These are phyloP conservation scores for Harpagifer antarcticus DNA, from an alignment of 2,797 vertebrate genomes.

Conservation along the genomic window DNA sequence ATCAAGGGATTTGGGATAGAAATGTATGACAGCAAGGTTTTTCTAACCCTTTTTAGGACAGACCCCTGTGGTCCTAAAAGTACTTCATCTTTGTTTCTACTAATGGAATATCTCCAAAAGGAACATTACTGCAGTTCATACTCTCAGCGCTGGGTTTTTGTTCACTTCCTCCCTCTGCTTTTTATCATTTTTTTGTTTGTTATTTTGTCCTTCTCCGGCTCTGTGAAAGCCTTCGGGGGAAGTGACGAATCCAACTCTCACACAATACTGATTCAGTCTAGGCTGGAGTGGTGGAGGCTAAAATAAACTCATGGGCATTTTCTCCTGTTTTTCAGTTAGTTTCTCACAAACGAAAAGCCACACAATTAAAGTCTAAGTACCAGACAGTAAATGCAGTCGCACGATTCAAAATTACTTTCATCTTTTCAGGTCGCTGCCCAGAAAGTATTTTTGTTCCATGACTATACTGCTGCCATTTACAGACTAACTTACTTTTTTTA, in stretches of 20 bases:
- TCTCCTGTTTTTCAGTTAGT: conserved; percentile 30
- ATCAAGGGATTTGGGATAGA: conserved; percentile 52
- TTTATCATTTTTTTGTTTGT: conserved; percentile 28
- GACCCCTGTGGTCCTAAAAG: conserved; percentile 64
- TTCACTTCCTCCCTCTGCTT: conserved; percentile 24
- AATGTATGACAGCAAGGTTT: conserved; percentile 27
- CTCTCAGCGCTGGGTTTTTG: conserved; percentile 53
- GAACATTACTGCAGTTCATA: conserved; percentile 63
- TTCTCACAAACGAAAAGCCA: conserved; percentile 3
- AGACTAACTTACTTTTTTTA: neutral
- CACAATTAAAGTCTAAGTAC: conserved; percentile 8
- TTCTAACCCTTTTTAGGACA: conserved; percentile 34
- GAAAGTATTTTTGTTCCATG: conserved; percentile 1
- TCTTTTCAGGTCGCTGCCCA: conserved; percentile 1
- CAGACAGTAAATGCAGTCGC: neutral
- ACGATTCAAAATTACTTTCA: conserved; percentile 22
- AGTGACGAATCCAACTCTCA: conserved; percentile 25
- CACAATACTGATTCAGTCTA: conserved; percentile 41
- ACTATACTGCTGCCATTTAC: conserved; percentile 10
- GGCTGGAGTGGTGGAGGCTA: conserved; percentile 19
- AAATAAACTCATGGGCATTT: conserved; percentile 23
- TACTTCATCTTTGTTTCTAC: conserved; percentile 61
- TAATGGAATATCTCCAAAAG: conserved; percentile 58
- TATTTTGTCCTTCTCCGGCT: conserved; percentile 26
- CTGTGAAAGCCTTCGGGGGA: conserved; percentile 40